Evolutionary conservation across 2,113 vertebrate species (phyloP).

Genomic region (Melanostigma gelatinosum): DNA sequence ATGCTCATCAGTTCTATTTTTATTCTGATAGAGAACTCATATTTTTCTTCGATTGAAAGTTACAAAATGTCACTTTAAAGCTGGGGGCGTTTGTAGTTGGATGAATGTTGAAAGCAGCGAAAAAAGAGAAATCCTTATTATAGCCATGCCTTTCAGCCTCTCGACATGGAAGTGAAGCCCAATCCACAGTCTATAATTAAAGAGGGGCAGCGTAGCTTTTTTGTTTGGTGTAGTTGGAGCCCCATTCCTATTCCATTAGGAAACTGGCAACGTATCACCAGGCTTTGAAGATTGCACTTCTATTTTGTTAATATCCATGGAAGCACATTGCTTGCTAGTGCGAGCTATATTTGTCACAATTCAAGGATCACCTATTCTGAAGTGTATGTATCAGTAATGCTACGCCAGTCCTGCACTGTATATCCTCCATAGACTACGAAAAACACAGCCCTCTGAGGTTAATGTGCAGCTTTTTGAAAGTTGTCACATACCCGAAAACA

Average conservation of each 20-base stretch:
- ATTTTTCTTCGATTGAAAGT: neutral
- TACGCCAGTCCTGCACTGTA: neutral
- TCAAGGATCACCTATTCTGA: neutral
- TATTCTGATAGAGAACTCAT: neutral
- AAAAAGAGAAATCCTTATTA: neutral
- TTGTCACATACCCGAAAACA: conserved; percentile 35
- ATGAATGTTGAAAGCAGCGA: neutral
- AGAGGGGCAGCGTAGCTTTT: neutral
- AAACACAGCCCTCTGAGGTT: conserved; percentile 27
- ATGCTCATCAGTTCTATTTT: neutral
- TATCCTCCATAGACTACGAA: neutral
- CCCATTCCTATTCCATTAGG: neutral
- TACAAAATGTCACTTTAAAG: neutral
- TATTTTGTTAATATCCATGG: conserved; percentile 6
- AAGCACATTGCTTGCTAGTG: neutral
- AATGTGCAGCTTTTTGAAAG: conserved; percentile 49
- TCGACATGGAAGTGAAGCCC: neutral
- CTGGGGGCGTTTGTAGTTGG: neutral
- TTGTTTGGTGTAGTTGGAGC: neutral
- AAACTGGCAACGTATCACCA: neutral
- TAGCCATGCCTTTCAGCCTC: neutral
- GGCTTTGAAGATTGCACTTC: neutral
- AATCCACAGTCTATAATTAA: neutral
- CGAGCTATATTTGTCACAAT: conserved; percentile 1
- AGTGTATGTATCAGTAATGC: neutral